These are phyloP conservation scores for Formica selysi DNA, from an alignment of 1,140 invertebrate species.

Conservation along the genomic window DNA sequence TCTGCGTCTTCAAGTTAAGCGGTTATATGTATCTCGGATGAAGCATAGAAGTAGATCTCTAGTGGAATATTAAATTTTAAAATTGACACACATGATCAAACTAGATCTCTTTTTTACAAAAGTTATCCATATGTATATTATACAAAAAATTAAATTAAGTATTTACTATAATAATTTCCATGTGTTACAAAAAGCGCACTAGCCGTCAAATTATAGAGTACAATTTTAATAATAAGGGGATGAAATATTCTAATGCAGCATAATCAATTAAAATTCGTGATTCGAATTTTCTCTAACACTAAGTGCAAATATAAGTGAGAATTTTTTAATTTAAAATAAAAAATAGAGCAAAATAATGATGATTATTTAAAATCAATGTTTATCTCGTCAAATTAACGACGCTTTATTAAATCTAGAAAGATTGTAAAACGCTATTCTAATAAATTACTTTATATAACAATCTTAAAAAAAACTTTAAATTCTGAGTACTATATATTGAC, in stretches of 20 bases:
- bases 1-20: neutral
- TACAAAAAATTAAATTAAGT: conserved; percentile 20
- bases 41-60: neutral
- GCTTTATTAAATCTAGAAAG: neutral
- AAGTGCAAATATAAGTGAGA: neutral
- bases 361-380: neutral
- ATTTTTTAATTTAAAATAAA: neutral
- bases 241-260: neutral
- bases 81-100: neutral
- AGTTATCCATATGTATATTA: conserved; percentile 6
- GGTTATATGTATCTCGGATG: neutral
- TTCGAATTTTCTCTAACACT: neutral
- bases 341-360: neutral
- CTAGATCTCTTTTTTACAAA: neutral
- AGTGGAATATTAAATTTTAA: neutral
- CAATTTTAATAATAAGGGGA: conserved; percentile 20
- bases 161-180: conserved; percentile 25
- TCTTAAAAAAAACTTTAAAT: conserved; percentile 18
- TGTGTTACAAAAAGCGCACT: neutral
- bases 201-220: neutral
- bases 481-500: neutral
- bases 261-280: neutral
- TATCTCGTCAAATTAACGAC: neutral
- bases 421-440: neutral
- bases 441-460: neutral